Conservation (phyloP, 2,888 invertebrate genomes). For the Andrena praecox region DNA sequence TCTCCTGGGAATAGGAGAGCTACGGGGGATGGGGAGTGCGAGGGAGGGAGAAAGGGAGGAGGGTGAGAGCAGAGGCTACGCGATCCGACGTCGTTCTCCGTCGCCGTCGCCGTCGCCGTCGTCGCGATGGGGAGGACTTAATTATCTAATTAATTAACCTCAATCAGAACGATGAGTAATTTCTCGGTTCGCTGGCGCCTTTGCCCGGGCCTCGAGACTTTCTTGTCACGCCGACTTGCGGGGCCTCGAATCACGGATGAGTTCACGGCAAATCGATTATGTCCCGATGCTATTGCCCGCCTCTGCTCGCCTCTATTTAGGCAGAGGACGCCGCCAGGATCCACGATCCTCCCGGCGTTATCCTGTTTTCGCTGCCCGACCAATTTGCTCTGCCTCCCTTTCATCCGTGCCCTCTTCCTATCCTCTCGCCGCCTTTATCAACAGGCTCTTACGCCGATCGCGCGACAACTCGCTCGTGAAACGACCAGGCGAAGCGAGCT, state of each 20-base stretch:
- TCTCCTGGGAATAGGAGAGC: conserved; percentile 50
- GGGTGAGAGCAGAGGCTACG: conserved; percentile 15
- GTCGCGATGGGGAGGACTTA: conserved; percentile 77
- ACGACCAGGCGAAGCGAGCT: conserved; percentile 61
- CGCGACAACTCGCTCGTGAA: conserved; percentile 70
- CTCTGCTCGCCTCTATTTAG: conserved; percentile 43
- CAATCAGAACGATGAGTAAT: conserved; percentile 85
- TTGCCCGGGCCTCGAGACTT: conserved; percentile 80
- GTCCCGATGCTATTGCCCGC: conserved; percentile 73
- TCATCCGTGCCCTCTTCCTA: background rate
- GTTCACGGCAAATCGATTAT: conserved; percentile 85
- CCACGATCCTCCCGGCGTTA: conserved; percentile 70
- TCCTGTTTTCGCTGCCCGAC: conserved; percentile 71
- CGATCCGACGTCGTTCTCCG: conserved; percentile 29
- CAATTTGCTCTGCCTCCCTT: conserved; percentile 60
- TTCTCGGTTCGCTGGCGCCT: conserved; percentile 84
- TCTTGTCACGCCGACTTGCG: conserved; percentile 83
- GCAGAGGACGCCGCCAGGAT: conserved; percentile 53
- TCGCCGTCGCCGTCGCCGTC: conserved; percentile 40
- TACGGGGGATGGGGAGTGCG: conserved; percentile 21
- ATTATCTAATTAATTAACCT: conserved; percentile 85
- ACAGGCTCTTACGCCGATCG: conserved; percentile 67
- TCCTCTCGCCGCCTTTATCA: conserved; percentile 61
- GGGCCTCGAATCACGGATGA: conserved; percentile 83
- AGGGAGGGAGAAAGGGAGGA: background rate